Conservation (phyloP, 2,797 vertebrate genomes). For the Fringilla coelebs region DNA sequence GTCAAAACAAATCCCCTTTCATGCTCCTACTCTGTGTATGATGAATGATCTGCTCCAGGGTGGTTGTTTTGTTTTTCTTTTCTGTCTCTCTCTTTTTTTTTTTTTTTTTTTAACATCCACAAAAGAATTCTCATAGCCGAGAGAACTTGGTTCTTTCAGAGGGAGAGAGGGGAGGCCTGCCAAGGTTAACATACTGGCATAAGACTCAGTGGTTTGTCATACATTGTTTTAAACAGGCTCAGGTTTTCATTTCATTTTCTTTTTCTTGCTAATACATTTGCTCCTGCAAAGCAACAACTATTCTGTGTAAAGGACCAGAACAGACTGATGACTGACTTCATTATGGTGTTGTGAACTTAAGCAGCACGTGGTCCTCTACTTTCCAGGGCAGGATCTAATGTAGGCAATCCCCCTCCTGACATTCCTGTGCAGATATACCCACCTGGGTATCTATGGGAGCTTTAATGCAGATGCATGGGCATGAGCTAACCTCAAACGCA, state of each 20-base stretch:
- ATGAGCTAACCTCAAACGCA: not conserved
- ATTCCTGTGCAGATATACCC: not conserved
- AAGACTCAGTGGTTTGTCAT: not conserved
- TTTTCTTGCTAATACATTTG: not conserved
- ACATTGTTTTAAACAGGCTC: not conserved
- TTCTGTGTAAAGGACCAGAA: not conserved
- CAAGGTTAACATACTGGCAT: constrained; percentile 36
- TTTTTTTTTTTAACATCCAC: not conserved
- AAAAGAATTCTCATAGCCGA: constrained; percentile 3
- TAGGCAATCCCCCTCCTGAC: not conserved
- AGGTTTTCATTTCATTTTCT: constrained; percentile 24
- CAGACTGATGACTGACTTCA: not conserved
- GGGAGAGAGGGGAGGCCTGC: not conserved
- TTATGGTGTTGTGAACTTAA: not conserved
- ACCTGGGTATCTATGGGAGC: not conserved
- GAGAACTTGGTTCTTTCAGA: not conserved
- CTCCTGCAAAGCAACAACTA: not conserved
- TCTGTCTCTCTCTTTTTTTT: not conserved
- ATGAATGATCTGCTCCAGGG: constrained; percentile 25
- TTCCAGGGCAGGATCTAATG: not conserved
- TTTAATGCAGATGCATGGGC: not conserved
- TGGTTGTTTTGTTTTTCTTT: not conserved
- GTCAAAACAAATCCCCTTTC: constrained; percentile 46
- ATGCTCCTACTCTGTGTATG: not conserved
- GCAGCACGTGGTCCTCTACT: not conserved